Conservation (phyloP, 2,113 vertebrate species). For the Thamnophis sirtalis region DNA sequence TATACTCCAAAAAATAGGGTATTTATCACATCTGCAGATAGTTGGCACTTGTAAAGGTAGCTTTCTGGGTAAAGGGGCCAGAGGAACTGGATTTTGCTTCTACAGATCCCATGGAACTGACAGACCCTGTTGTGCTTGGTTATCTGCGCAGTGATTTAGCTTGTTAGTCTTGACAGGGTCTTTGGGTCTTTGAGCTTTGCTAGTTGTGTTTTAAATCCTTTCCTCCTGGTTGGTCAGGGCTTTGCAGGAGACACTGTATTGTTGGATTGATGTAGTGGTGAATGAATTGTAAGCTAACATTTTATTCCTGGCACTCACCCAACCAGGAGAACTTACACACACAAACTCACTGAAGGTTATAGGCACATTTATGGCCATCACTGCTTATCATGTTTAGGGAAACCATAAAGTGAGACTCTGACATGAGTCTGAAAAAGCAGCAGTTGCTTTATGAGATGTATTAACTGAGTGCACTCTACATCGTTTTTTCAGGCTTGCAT, state of each 20-base stretch:
- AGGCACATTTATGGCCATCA: neutral
- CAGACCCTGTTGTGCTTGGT: neutral
- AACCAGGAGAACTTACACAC: neutral
- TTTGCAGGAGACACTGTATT: neutral
- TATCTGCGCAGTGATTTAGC: neutral
- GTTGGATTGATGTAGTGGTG: neutral
- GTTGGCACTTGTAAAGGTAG: neutral
- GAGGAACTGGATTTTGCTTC: neutral
- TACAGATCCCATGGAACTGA: neutral
- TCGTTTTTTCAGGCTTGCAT: neutral
- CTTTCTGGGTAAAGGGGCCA: neutral
- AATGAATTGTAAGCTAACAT: neutral
- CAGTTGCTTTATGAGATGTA: neutral
- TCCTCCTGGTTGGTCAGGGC: neutral
- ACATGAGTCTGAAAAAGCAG: neutral
- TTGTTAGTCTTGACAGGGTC: neutral
- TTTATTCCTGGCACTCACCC: neutral
- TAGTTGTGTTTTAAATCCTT: neutral
- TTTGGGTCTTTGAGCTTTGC: neutral
- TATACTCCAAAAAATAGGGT: too few species aligned
- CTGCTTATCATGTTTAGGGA: neutral
- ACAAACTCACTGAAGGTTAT: neutral
- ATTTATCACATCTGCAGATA: neutral
- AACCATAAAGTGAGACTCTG: neutral
- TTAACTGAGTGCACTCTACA: neutral